Conservation (phyloP, 2,797 vertebrate genomes). For the Neosalanx taihuensis region DNA sequence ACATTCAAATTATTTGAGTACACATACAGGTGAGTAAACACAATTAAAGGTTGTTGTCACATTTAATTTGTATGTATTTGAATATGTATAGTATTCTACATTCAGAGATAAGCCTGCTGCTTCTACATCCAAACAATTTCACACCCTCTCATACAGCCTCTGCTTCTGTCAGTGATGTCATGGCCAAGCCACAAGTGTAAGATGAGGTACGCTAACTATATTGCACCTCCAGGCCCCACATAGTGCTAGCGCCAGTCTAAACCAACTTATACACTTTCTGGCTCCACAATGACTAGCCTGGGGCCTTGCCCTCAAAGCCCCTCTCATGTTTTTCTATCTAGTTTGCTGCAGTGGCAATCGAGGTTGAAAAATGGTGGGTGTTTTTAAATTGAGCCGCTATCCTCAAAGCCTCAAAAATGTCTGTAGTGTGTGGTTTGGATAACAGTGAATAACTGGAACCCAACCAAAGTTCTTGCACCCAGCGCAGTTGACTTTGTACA, state of each 20-base stretch:
- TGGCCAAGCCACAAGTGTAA: conserved; percentile 37
- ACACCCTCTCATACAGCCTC: conserved; percentile 25
- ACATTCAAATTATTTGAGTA: no score
- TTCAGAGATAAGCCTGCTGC: no score
- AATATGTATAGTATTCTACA: no score
- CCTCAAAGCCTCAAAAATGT: conserved; percentile 21
- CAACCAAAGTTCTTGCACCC: not conserved
- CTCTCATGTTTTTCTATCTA: conserved; percentile 22
- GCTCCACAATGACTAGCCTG: conserved; percentile 53
- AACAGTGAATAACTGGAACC: conserved; percentile 37
- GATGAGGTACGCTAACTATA: conserved; percentile 40
- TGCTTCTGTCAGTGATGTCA: conserved; percentile 49
- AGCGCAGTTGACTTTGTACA: no score
- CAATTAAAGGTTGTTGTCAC: no score
- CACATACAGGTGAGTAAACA: no score
- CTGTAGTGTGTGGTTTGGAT: conserved; percentile 37
- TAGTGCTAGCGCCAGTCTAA: conserved; percentile 48
- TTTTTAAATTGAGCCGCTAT: conserved; percentile 40
- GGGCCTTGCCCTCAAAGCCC: conserved; percentile 42
- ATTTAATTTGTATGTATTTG: no score
- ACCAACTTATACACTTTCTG: conserved; percentile 48
- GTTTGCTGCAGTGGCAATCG: conserved; percentile 58
- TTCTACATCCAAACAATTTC: conserved; percentile 31
- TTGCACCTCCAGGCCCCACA: conserved; percentile 55
- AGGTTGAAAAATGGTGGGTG: conserved; percentile 49